These are phyloP conservation scores for Agrotis ipsilon DNA, from an alignment of 2,888 invertebrate genomes.

Conservation along the genomic window DNA sequence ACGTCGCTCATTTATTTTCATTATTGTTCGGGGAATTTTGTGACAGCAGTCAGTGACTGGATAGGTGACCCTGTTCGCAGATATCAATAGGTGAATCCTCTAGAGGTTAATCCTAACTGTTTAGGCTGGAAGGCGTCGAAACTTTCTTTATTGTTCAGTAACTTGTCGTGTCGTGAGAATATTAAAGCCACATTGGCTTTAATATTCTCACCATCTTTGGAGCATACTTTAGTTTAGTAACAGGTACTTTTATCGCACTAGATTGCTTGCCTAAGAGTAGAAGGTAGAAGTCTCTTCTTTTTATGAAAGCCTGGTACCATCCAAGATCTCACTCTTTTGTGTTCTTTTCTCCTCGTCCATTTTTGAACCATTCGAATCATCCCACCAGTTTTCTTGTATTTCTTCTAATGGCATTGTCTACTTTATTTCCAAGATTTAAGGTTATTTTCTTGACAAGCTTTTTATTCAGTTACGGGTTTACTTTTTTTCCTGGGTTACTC, in stretches of 20 bases:
- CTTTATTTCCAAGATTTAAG: neutral
- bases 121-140: neutral
- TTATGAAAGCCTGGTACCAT: no score
- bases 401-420: neutral
- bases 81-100: neutral
- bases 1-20: constrained; percentile 26
- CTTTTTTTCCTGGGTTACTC: neutral
- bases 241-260: neutral
- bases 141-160: neutral
- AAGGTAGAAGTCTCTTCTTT: no score
- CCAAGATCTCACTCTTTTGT: no score
- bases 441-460: neutral
- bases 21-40: constrained; percentile 21
- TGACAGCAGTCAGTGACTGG: constrained; percentile 4
- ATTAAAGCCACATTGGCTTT: no score
- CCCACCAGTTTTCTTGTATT: neutral
- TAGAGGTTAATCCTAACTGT: neutral
- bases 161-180: no score
- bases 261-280: no score
- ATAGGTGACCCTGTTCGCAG: neutral
- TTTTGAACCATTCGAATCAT: neutral
- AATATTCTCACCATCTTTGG: neutral
- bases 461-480: neutral
- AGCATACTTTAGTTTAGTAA: no score
- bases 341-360: no score